Evolutionary conservation across 1,140 invertebrate species (phyloP).

Genomic region (Mactra quadrangularis): DNA sequence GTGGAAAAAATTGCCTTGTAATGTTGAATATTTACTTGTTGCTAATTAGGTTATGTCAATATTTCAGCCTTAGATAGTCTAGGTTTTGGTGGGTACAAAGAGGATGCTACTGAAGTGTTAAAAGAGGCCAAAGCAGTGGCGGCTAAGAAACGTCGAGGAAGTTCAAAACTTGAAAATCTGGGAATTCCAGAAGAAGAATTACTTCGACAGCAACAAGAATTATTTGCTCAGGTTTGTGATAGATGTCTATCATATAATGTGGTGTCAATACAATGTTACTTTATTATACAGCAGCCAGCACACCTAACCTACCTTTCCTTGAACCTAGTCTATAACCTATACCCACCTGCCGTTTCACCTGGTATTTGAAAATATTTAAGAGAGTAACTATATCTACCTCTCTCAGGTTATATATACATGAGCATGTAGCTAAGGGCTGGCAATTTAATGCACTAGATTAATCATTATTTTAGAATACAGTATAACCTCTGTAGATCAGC

Average conservation of each 20-base stretch:
- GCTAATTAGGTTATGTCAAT: too few species aligned
- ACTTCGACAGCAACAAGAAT: conserved; percentile 97
- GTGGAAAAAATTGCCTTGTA: too few species aligned
- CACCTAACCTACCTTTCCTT: too few species aligned
- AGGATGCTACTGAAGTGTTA: conserved; percentile 96
- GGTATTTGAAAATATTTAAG: too few species aligned
- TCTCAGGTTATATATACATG: too few species aligned
- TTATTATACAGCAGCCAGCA: not conserved
- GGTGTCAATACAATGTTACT: not conserved
- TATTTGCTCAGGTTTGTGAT: conserved; percentile 96
- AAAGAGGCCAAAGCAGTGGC: conserved; percentile 98
- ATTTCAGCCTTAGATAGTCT: conserved; percentile 93
- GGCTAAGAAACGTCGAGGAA: conserved; percentile 95
- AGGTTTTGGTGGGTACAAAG: conserved; percentile 96
- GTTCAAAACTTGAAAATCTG: conserved; percentile 96
- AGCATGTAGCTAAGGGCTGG: too few species aligned
- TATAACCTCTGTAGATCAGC: too few species aligned
- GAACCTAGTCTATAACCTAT: too few species aligned
- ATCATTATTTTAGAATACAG: too few species aligned
- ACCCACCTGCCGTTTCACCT: too few species aligned
- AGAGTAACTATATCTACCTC: too few species aligned
- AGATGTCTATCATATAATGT: not conserved
- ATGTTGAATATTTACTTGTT: not conserved
- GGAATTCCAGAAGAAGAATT: conserved; percentile 99
- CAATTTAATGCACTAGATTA: too few species aligned